Evolutionary conservation across 2,888 invertebrate genomes (phyloP), one percentile per base, ranked within the genome.

Genomic region (Eudasyphora cyanicolor): DNA sequence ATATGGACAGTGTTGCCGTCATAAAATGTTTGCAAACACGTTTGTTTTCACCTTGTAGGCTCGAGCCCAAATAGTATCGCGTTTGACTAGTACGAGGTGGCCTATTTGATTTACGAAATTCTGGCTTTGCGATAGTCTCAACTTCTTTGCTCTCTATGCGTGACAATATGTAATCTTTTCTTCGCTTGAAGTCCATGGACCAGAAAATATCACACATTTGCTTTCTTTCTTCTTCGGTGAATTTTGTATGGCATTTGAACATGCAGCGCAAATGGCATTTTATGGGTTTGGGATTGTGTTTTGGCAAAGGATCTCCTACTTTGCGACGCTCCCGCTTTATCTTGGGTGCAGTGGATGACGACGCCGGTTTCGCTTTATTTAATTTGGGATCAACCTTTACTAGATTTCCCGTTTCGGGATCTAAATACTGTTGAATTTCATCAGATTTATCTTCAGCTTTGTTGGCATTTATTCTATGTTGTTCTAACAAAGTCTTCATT

Each of bases 161-260:
- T 0, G 86, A 85, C 32, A 86, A 64, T 21, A 87, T 82, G 24
- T 86, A 87, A 69, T 87, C 87, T 42, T 86, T 87, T 17, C 86
- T 86, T 12, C 86, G 80, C n/a, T 87, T 87, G 32, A 81, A 87
- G 49, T 86, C 86, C 76, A 87, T 79, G 7, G 84, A 84, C 87
- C 87, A 87, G 64, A 86, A 87, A 2, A 78, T 77, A n/a, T 85
- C 85, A 77, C 86, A 87, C 32, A 87, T 82, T 79, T 86, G 83
- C 35, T 79, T 64, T 7, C 87, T 84, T 42, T 87, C 86, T 7
- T 85, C 84, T 51, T 85, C 86, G 24, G 78, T 86, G 38, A 86
- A 86, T 35, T 86, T 74, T 8, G 75, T 69, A 19, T 85, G 85
- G 29, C 87, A 87, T 42, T 86, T 86, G 57, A 81, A 85, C 27